Evolutionary conservation across 2,113 vertebrate species (phyloP).

Genomic region (Alexandromys fortis): DNA sequence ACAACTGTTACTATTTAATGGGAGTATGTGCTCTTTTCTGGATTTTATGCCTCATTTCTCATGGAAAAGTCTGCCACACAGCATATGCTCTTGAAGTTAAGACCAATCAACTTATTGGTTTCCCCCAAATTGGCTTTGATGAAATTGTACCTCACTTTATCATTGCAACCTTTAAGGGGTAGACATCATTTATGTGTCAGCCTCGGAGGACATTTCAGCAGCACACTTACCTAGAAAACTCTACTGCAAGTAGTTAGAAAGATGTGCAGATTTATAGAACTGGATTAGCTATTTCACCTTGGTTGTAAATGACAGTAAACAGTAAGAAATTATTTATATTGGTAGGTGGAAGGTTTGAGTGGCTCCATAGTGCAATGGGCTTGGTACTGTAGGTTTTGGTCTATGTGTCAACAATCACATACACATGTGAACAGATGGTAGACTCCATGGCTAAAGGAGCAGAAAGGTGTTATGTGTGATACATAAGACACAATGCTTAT

Average conservation of each 20-base stretch:
- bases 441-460: background rate
- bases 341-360: background rate
- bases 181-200: background rate
- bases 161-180: background rate
- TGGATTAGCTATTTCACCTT: background rate
- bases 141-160: background rate
- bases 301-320: background rate
- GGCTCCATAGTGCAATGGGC: too few relatives aligned
- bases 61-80: background rate
- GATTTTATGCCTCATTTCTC: background rate
- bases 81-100: background rate
- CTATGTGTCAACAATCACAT: background rate
- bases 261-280: background rate
- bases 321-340: background rate
- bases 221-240: background rate
- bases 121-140: background rate
- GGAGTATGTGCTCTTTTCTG: background rate
- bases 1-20: background rate
- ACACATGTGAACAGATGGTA: background rate
- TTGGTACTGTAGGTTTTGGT: background rate
- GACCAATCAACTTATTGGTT: background rate
- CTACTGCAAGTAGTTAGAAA: background rate
- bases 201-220: background rate
- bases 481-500: background rate
- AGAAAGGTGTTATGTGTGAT: background rate